Evolutionary conservation across 2,113 vertebrate genomes (phyloP).

Genomic region (Leptosomus discolor): DNA sequence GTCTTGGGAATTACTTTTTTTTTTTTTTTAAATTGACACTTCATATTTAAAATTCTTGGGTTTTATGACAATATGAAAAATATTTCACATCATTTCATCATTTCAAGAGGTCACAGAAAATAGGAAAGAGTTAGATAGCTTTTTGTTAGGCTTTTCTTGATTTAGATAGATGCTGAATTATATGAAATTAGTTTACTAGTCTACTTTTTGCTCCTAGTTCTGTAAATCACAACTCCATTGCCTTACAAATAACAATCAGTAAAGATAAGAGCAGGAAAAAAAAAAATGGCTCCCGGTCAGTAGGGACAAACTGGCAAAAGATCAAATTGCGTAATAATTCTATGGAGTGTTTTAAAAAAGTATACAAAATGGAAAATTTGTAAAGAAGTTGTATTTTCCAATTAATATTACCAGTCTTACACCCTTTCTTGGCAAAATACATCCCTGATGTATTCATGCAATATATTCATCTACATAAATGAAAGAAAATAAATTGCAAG

Average conservation of each 20-base stretch:
- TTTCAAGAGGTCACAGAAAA: not conserved
- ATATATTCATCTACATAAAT: not conserved
- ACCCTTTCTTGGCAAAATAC: not conserved
- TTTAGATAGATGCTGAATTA: not conserved
- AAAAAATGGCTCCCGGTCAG: not conserved
- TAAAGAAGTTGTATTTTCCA: not conserved
- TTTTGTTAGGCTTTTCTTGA: not conserved
- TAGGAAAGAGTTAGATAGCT: not conserved
- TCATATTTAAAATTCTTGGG: not conserved
- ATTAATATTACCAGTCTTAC: not conserved
- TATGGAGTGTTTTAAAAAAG: not conserved
- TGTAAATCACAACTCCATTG: not conserved
- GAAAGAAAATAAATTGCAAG: not conserved
- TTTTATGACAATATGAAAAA: not conserved
- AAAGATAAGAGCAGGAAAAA: not conserved
- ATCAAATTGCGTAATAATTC: not conserved
- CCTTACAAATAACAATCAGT: not conserved
- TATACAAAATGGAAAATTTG: not conserved
- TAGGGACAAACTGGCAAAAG: not conserved
- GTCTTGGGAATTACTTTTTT: not conserved
- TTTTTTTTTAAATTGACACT: not conserved
- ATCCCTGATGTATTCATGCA: not conserved
- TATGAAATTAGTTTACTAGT: not conserved
- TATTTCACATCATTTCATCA: not conserved
- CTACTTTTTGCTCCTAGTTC: not conserved